Base-by-base conservation (phyloP, 2,888 invertebrate species). In the Cacoxenus indagator region DNA sequence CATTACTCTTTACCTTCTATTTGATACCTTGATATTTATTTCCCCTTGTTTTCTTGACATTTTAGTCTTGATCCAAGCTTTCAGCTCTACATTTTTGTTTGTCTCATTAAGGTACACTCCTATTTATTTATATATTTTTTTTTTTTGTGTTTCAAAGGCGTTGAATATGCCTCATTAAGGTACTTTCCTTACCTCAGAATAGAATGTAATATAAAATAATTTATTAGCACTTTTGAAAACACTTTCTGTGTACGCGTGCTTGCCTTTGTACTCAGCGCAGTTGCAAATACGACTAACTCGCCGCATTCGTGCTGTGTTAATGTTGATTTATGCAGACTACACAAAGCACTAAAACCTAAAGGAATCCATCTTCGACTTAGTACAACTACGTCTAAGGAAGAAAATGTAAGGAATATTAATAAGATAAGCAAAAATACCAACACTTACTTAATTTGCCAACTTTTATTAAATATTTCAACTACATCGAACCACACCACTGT, bases 401-500 rank as follows among this genome's bases (percentile, higher is more conserved):
- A 31, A 29, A 31, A 51, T 9, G n/a, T 17, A 51, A 19, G 14
- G 59, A 59, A 29, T 59, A 29, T 26, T 59, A 59, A 29, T 26
- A 26, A 64, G 48, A 54, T 54, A 48, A 48, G 46, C 19, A 37
- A 46, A 76, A 72, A 75, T 73, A 67, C 71, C 76, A 73, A 68
- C 64, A 70, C 68, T 71, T 71, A 74, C 70, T 78, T 78, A 74
- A 77, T 77, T 83, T 74, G 73, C 78, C 65, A 73, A 75, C 77
- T 77, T 82, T 81, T 81, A 81, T 75, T 75, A 75, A 75, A 75
- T 75, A 75, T 75, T 73, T 71, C 72, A n/a, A 70, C 9, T 14
- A 48, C 19, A 11, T 61, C 11, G 17, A 61, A 43, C 37, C 8
- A 37, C 14, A 37, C 37, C 37, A 37, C 8, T 6, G 31, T 9